Evolutionary conservation across 2,113 vertebrate genomes (phyloP).

Genomic region (Chaetura pelagica): DNA sequence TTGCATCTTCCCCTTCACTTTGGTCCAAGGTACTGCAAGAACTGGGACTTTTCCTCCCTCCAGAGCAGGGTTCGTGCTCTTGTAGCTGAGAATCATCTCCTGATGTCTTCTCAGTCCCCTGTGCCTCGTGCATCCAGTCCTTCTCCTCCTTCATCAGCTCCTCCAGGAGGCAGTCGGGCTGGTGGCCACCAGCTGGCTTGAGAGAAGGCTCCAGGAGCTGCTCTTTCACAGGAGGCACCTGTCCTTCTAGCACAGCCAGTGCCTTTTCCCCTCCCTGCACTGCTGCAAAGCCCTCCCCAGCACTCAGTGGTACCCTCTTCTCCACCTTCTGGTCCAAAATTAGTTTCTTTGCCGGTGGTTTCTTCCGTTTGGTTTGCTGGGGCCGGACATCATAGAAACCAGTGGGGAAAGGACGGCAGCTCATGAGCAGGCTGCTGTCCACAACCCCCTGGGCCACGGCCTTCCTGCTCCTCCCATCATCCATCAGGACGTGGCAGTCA

Average conservation of each 20-base stretch:
- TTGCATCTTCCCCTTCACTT: constrained; percentile 41
- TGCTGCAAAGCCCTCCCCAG: constrained; percentile 1
- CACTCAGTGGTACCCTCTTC: neutral
- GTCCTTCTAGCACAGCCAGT: neutral
- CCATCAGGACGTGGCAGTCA: neutral
- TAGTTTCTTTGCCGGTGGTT: constrained; percentile 55
- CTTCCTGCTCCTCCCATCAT: constrained; percentile 24
- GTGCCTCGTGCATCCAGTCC: neutral
- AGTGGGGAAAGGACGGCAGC: constrained; percentile 2
- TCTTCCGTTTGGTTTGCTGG: constrained; percentile 67
- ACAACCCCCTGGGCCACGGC: neutral
- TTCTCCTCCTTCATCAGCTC: constrained; percentile 19
- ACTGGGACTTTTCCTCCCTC: constrained; percentile 15
- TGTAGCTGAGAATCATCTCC: neutral
- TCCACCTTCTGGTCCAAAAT: constrained; percentile 33
- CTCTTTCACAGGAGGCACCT: neutral
- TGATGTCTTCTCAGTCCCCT: neutral
- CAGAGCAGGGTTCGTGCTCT: neutral
- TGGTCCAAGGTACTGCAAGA: constrained; percentile 50
- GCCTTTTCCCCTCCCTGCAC: neutral
- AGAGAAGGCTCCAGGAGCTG: neutral
- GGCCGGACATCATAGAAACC: constrained; percentile 18
- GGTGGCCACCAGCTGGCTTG: neutral
- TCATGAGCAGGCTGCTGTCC: constrained; percentile 13
- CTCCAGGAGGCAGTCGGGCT: constrained; percentile 25